These are phyloP conservation scores for Sylvia borin DNA, from an alignment of 2,797 vertebrate species.

Conservation along the genomic window DNA sequence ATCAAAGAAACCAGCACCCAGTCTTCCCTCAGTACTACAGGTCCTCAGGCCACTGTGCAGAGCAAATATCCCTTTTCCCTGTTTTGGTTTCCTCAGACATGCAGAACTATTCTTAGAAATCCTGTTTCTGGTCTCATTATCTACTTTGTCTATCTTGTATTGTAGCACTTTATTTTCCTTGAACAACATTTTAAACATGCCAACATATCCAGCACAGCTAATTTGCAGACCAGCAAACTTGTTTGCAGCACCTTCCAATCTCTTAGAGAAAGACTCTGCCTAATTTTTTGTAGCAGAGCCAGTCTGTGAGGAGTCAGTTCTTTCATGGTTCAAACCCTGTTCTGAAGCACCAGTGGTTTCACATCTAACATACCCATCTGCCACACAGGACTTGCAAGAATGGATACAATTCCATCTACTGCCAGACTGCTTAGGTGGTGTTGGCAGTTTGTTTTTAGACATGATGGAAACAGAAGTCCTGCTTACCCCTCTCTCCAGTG, in stretches of 20 bases:
- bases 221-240: constrained; percentile 56
- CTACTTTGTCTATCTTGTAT: constrained; percentile 53
- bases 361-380: not conserved
- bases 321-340: not conserved
- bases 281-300: constrained; percentile 38
- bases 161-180: constrained; percentile 64
- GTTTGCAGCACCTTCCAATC: constrained; percentile 67
- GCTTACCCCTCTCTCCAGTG: not conserved
- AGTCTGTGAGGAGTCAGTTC: not conserved
- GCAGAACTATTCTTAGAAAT: constrained; percentile 45
- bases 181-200: constrained; percentile 48
- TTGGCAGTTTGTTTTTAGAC: constrained; percentile 25
- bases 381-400: not conserved
- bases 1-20: not conserved
- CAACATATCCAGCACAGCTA: constrained; percentile 59
- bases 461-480: not conserved
- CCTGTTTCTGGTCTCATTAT: constrained; percentile 19
- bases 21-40: not conserved
- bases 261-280: not conserved
- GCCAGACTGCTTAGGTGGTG: not conserved
- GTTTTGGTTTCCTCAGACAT: not conserved
- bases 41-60: not conserved
- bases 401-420: not conserved
- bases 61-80: not conserved
- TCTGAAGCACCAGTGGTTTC: not conserved